Evolutionary conservation across 1,140 invertebrate species (phyloP), one percentile per base, ranked within the genome.

Genomic region (Lasioglossum baleicum): DNA sequence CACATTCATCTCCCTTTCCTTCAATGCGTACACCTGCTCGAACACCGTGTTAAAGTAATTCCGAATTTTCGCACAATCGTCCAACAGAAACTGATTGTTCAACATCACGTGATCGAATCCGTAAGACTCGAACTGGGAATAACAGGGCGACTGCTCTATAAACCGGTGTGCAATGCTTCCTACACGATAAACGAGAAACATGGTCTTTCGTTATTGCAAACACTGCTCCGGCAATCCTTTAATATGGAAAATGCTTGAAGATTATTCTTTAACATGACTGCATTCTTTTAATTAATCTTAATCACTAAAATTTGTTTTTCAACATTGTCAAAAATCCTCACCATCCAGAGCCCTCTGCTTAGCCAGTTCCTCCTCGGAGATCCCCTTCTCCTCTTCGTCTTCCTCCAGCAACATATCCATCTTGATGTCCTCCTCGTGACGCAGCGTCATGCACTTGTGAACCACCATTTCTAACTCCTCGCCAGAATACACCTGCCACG

Each of bases 21-120:
- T 95, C 17, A 89, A 48, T 31, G 83, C 83, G 48, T 90, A 90
- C 4, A 93, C 90, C 44, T 94, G 91, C 20, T 94, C 89, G 75
- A 95, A 95, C 17, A 88, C 63, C 67, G 91, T 88, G 72, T 95
- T 95, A 79, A 94, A 95, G 70, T 93, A 88, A 7, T 85, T 69
- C 31, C 90, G 91, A 15, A 94, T 81, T 0, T 89, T 90, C 7
- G 68, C 85, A 13, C 90, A 75, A 26, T 94, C 93, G 26, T 89
- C 77, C 20, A 78, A 26, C 26, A 92, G 77, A 65, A 91, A 88
- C 64, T 75, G 80, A 75, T 88, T 88, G 6, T 93, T 89, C 42
- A 90, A 75, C 53, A 83, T 83, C 53, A 92, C 79, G 79, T 94
- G 93, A 68, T 78, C 70, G 20, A 90, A 93, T 0, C 91, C 90